Evolutionary conservation across 2,113 vertebrate genomes (phyloP).

Genomic region (Caranx melampygus): DNA sequence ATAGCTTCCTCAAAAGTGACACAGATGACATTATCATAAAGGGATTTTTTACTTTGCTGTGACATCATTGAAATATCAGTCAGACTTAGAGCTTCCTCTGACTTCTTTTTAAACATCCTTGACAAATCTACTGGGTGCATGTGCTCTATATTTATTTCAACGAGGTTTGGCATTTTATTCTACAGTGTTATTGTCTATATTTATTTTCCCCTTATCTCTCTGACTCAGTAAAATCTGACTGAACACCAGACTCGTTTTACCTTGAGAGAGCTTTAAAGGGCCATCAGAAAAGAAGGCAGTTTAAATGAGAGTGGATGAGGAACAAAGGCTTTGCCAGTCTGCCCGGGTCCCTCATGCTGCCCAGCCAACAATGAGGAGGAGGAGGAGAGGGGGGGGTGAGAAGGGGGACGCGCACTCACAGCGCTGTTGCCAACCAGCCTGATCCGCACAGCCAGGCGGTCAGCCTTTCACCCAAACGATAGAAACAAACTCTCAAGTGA

Average conservation of each 20-base stretch:
- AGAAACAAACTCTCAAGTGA: slow-evolving; percentile 49
- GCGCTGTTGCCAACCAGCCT: slow-evolving; percentile 62
- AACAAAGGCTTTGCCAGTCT: slow-evolving; percentile 79
- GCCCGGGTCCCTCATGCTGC: slow-evolving; percentile 66
- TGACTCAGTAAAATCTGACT: not conserved
- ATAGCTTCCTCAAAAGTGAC: slow-evolving; percentile 19
- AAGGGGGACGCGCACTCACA: slow-evolving; percentile 38
- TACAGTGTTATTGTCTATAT: not conserved
- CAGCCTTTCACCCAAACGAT: slow-evolving; percentile 20
- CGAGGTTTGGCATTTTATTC: not conserved
- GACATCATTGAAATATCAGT: slow-evolving; percentile 12
- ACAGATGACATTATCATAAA: slow-evolving; percentile 22
- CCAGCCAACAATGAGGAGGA: slow-evolving; percentile 64
- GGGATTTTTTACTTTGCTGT: slow-evolving; percentile 38
- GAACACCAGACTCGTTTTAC: not conserved
- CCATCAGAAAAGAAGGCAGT: slow-evolving; percentile 44
- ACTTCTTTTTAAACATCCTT: slow-evolving; percentile 3
- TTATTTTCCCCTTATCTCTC: not conserved
- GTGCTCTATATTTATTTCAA: not conserved
- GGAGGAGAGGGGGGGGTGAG: slow-evolving; percentile 8
- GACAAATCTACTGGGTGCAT: slow-evolving; percentile 8
- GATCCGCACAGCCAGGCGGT: slow-evolving; percentile 35
- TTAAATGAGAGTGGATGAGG: slow-evolving; percentile 57
- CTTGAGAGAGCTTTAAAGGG: slow-evolving; percentile 6
- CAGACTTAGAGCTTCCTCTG: not conserved